phyloP scores from a whole-genome alignment of 1,140 invertebrate genomes.

The Calephelis virginiensis region DNA sequence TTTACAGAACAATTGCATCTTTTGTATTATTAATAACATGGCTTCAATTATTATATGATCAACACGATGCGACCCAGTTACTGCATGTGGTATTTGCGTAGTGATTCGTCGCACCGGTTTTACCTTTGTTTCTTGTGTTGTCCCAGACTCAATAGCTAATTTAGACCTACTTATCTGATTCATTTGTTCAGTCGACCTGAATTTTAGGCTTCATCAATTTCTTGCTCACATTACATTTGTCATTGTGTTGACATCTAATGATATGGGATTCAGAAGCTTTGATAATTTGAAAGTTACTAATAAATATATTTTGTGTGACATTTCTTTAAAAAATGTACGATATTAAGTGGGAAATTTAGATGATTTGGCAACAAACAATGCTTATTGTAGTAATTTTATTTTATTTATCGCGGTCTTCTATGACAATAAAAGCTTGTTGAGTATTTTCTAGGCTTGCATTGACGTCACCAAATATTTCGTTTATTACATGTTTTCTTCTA shows the following conservation, averaged over 20 bases:
- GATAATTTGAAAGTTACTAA: background rate
- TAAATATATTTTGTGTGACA: background rate
- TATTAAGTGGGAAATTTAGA: background rate
- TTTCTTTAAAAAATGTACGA: background rate
- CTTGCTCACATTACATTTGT: conserved; percentile 42
- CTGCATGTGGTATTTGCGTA: conserved; percentile 4
- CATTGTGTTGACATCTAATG: conserved; percentile 22
- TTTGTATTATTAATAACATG: conserved; percentile 8
- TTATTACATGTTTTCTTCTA: no score
- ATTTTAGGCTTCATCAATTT: conserved; percentile 62
- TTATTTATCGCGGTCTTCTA: no score
- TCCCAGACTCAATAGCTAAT: conserved; percentile 60
- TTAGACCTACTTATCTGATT: conserved; percentile 67
- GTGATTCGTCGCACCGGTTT: conserved; percentile 42
- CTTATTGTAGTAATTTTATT: no score
- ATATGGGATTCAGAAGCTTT: background rate
- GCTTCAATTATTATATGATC: conserved; percentile 52
- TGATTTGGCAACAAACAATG: no score
- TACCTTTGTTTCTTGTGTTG: conserved; percentile 60
- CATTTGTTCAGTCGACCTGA: conserved; percentile 64
- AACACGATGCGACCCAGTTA: conserved; percentile 61
- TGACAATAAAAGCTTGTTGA: no score
- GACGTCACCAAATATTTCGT: no score
- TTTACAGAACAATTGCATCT: conserved; percentile 38
- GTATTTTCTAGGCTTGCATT: no score